Evolutionary conservation across 2,797 vertebrate genomes (phyloP), one percentile per base, ranked within the genome.

Genomic region (Catostomus latipinnis): DNA sequence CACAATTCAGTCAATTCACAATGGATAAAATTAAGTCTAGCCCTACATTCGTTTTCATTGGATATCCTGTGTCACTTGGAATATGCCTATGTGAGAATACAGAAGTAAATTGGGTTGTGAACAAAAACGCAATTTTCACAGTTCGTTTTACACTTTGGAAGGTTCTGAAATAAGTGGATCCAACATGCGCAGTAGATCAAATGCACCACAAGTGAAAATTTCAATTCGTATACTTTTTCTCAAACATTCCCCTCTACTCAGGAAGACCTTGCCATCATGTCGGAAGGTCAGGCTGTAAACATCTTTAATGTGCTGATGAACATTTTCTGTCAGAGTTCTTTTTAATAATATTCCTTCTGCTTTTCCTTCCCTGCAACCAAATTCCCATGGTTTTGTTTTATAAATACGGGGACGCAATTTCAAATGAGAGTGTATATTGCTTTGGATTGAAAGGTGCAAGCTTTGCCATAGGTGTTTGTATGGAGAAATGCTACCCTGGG

Each of bases 381-480:
- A 95, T 94, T 93, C 90, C 90, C 91, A 83, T 91, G 92, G 91
- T 92, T 94, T 93, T 93, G 91, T 90, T 89, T 89, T 93, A 92
- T 93, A 92, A 93, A 93, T 93, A 93, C 87, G 90, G 85, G 86
- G 87, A 88, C 88, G 80, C 88, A 91, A 93, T 93, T 93, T 93
- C 89, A 93, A 93, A 92, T 92, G 89, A 92, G 91, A 93, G 93
- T 91, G 90, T 91, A 91, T 91, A 91, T 93, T 92, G 89, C 91
- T 92, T 93, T 93, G 92, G 90, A 92, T 93, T 93, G 92, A 92
- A 91, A 92, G 87, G 89, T 88, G 84, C 90, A 83, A 91, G 84
- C 84, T 34, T 86, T 88, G 80, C 57, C 81, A 50, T 86, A 78
- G 83, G 88, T 94, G 92, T 94, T 93, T 94, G 92, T 94, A 91